These are phyloP conservation scores for Eulemur rubriventer DNA, from an alignment of 2,797 vertebrate species.

Conservation along the genomic window DNA sequence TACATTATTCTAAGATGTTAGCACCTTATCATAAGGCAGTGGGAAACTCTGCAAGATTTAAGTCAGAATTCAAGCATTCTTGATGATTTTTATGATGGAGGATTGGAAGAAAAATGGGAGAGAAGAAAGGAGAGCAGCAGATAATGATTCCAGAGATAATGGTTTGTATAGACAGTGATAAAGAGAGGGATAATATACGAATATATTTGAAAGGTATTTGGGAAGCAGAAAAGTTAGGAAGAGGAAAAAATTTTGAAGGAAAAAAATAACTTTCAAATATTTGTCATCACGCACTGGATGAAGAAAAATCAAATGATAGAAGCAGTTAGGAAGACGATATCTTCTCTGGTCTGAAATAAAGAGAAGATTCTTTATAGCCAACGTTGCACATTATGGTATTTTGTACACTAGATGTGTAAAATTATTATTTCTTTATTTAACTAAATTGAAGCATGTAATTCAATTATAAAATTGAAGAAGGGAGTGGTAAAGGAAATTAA, in stretches of 20 bases:
- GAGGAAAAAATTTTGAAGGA: not conserved
- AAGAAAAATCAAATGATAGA: not conserved
- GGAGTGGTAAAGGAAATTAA: slow-evolving; percentile 72
- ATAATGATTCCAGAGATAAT: not conserved
- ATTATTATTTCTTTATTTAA: slow-evolving; percentile 64
- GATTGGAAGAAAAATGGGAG: not conserved
- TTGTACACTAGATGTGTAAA: slow-evolving; percentile 42
- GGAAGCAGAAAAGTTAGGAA: not conserved
- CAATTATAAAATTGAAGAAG: slow-evolving; percentile 79
- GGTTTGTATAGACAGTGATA: not conserved
- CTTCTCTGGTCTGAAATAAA: not conserved
- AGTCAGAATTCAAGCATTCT: not conserved
- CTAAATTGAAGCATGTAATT: slow-evolving; percentile 81
- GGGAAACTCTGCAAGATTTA: not conserved
- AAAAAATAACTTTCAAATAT: not conserved
- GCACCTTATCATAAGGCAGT: not conserved
- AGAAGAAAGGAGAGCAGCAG: not conserved
- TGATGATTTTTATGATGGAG: not conserved
- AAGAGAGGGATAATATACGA: not conserved
- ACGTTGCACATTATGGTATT: not conserved
- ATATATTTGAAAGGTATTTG: not conserved
- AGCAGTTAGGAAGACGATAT: not conserved
- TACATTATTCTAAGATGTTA: not conserved
- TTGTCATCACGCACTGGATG: not conserved
- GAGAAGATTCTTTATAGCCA: not conserved